phyloP scores from a whole-genome alignment of 2,888 invertebrate genomes.

The Conus canariensis region DNA sequence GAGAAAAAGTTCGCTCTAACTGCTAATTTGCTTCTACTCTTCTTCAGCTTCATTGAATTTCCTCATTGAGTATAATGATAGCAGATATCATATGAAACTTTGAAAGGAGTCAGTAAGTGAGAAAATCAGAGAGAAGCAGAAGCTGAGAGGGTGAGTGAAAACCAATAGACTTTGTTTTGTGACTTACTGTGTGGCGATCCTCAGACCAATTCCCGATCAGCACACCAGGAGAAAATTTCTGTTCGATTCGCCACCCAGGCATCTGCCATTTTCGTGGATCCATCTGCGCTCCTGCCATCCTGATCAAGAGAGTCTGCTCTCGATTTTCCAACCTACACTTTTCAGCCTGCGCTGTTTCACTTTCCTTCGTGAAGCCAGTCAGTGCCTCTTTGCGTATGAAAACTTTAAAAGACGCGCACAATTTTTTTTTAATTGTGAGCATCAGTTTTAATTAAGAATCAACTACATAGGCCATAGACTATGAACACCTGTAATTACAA shows the following conservation, averaged over 20 bases:
- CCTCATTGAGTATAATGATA: too few species aligned
- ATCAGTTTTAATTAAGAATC: too few species aligned
- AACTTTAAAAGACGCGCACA: background rate
- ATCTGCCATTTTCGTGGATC: slow-evolving; percentile 69
- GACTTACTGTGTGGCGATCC: slow-evolving; percentile 71
- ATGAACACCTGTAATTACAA: background rate
- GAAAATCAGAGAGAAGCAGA: too few species aligned
- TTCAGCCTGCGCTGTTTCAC: background rate
- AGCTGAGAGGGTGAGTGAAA: too few species aligned
- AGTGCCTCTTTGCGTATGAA: background rate
- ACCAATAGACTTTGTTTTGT: too few species aligned
- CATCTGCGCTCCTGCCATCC: slow-evolving; percentile 61
- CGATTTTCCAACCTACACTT: slow-evolving; percentile 4
- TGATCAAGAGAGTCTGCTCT: background rate
- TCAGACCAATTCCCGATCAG: slow-evolving; percentile 78
- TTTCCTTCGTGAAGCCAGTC: background rate
- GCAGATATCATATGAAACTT: too few species aligned
- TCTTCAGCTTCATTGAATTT: too few species aligned
- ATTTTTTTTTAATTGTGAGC: background rate
- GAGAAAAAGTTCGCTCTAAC: too few species aligned
- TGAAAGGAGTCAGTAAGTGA: too few species aligned
- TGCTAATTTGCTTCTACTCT: too few species aligned
- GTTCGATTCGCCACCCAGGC: slow-evolving; percentile 77
- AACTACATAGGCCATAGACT: background rate
- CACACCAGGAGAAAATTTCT: slow-evolving; percentile 72